A percentile compares a stretch with the other conserved stretches of the same genome.
These are phyloP conservation scores for Dreissena rostriformis DNA, from an alignment of 1,140 invertebrate genomes.

Conservation along the genomic window DNA sequence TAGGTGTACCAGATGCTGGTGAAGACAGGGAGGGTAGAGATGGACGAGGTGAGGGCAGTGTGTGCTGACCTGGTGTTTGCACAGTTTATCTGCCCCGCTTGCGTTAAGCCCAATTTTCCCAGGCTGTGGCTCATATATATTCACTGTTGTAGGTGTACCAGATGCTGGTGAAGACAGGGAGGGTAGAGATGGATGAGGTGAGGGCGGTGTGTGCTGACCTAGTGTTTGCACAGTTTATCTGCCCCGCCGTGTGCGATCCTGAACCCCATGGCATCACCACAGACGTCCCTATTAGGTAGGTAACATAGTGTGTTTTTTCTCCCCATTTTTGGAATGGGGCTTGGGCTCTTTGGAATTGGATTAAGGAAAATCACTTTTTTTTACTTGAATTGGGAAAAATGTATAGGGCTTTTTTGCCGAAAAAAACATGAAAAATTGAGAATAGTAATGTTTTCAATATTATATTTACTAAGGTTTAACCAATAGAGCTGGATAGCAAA, in stretches of 20 bases:
- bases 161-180: slow-evolving; percentile 82
- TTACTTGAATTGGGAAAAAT: too few species aligned
- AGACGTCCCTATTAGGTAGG: slow-evolving; percentile 93
- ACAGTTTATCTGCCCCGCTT: slow-evolving; percentile 97
- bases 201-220: slow-evolving; percentile 91
- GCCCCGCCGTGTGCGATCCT: slow-evolving; percentile 97
- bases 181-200: slow-evolving; percentile 84
- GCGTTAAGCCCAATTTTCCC: too few species aligned
- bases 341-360: too few species aligned
- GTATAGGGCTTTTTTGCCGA: too few species aligned
- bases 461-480: too few species aligned
- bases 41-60: slow-evolving; percentile 83
- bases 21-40: slow-evolving; percentile 85
- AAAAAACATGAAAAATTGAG: too few species aligned
- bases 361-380: too few species aligned
- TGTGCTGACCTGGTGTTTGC: slow-evolving; percentile 97
- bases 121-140: not conserved
- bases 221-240: slow-evolving; percentile 96
- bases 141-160: slow-evolving; percentile 81
- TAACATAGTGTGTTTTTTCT: not conserved
- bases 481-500: too few species aligned
- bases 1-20: slow-evolving; percentile 83
- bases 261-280: slow-evolving; percentile 96
- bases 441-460: too few species aligned
- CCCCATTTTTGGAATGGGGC: too few species aligned